Percentiles rank a stretch among this genome's conserved stretches.
These are phyloP conservation scores for Pangasius djambal DNA, from an alignment of 2,797 vertebrate genomes.

Conservation along the genomic window DNA sequence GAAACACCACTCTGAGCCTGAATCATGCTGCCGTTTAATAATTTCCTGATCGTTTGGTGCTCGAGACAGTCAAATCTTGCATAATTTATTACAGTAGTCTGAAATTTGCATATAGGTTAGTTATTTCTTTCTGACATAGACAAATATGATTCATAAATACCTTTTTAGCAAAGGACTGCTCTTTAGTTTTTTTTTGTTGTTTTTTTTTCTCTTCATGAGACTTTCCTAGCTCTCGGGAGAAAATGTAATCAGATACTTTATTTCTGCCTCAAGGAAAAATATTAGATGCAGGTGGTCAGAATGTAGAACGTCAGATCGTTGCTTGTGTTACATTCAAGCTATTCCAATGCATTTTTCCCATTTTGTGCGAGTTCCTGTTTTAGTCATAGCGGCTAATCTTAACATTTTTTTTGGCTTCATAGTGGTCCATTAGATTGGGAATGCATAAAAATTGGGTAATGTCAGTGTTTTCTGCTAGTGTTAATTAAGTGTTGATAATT, in stretches of 20 bases:
- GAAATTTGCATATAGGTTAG: background rate
- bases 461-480: background rate
- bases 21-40: constrained; percentile 7
- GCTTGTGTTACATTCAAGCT: background rate
- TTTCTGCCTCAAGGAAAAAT: background rate
- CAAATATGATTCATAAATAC: background rate
- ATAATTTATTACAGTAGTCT: background rate
- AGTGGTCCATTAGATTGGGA: background rate
- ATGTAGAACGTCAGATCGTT: background rate
- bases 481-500: background rate
- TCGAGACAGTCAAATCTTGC: background rate
- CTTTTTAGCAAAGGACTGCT: background rate
- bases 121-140: background rate
- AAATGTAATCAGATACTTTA: background rate
- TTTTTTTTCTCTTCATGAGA: background rate
- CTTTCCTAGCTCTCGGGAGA: background rate
- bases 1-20: background rate
- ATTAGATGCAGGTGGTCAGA: background rate
- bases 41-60: background rate
- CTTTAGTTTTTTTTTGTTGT: background rate
- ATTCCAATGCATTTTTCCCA: background rate
- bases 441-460: background rate
- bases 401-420: background rate
- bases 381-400: background rate
- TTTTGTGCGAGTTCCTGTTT: background rate